Evolutionary conservation across 2,797 vertebrate genomes (phyloP), one percentile per base, ranked within the genome.

Genomic region (Uromys caudimaculatus): DNA sequence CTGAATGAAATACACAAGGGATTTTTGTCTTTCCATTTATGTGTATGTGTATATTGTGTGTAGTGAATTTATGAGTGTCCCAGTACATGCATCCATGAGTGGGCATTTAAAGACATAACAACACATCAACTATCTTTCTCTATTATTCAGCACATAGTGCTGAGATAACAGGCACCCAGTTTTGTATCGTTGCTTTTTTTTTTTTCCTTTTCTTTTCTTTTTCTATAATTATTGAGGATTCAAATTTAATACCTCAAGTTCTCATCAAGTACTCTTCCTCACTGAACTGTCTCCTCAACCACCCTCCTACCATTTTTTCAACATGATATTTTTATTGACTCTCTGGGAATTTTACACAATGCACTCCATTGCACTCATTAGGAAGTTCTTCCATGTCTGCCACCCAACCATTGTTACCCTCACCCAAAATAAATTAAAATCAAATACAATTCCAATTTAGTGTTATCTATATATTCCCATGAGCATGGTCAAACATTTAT

Each of bases 301-400:
- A 98, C 99, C 99, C 98, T 99, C 99, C 97, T 99, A 99, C 7
- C 6, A 1, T n/a, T 56, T 58, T 38, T 38, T 41, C 64, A 67
- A 35, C 64, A 13, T 67, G 35, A 67, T 16, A 16, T 35, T 67
- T 67, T 35, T 35, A 67, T 35, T 67, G 64, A 35, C 32, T 67
- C 14, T 60, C 27, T 67, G 64, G 13, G 13, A 35, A 67, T 67
- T 67, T 67, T 14, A 67, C 32, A 67, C 9, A 35, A 35, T 35
- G 32, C 2, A 16, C 64, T 67, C 64, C 32, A 67, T 35, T 32
- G 35, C 14, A 67, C 13, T 67, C 64, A 67, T 67, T 67, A 35
- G 32, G 32, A 67, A 16, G 13, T 35, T 13, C 64, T 67, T 67
- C 64, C 6, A 35, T 67, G 14, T 67, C 64, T 16, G 64, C 13